Base-by-base conservation (phyloP, 2,888 invertebrate species). In the Chrysodeixis includens region DNA sequence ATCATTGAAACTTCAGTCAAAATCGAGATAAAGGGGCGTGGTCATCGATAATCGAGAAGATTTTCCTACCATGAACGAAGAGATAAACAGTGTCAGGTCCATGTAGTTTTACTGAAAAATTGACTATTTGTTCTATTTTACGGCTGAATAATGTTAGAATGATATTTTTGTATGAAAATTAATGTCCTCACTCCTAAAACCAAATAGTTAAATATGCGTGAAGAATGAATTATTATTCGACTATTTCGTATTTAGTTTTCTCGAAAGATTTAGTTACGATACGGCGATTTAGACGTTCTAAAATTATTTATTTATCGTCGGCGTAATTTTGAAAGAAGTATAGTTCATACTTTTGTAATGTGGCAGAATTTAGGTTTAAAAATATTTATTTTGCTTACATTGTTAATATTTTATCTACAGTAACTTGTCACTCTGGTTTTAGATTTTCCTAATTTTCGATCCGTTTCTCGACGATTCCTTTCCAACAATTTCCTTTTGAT, bases 1-100 rank as follows among this genome's bases (percentile, higher is more conserved):
- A 89, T 86, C 88, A 88, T 91, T 89, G 90, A 88, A 89, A 90
- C 87, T 92, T 90, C 88, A 89, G 66, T 77, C 74, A 85, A 84
- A 89, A 87, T 90, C 86, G 88, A 89, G 89, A 87, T 88, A 86
- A 86, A 87, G 87, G 85, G 85, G 84, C 86, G 86, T 84, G 84
- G 85, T 86, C 85, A 82, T 75, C 62, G 77, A 79, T 59, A 82
- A 83, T 86, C 86, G 86, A 86, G 80, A 68, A 76, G 72, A 78
- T 74, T 74, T 80, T 78, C 67, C 58, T 56, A 65, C 72, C 71
- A 68, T 79, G 72, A 75, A 69, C 67, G 72, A 74, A 74, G 77
- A 75, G 72, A 66, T 75, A 62, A 72, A 71, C 64, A 65, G 56
- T 67, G 72, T 72, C 66, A 72, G 53, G 62, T 63, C n/a, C 66